Percentiles rank a stretch among this genome's conserved stretches.
These are phyloP conservation scores for Morpho deidamia DNA, from an alignment of 2,888 invertebrate species.

Conservation along the genomic window DNA sequence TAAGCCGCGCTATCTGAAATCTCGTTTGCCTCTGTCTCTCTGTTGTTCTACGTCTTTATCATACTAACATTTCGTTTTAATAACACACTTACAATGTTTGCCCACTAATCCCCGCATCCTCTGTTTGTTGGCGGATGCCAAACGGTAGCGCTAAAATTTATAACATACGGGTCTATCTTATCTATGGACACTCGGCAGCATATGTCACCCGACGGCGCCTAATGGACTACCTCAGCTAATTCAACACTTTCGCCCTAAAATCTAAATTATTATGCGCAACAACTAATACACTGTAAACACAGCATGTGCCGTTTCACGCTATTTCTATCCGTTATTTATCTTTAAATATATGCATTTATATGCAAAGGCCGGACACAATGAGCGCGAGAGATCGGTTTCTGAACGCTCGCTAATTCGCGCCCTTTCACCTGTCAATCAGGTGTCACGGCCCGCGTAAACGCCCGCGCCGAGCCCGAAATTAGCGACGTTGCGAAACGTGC, in stretches of 20 bases:
- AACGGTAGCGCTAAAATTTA: slow-evolving; percentile 70
- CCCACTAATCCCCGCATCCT: slow-evolving; percentile 61
- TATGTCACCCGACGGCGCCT: slow-evolving; percentile 61
- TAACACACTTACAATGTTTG: slow-evolving; percentile 57
- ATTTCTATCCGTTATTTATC: slow-evolving; percentile 24
- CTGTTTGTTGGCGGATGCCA: slow-evolving; percentile 60
- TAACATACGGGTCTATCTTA: slow-evolving; percentile 77
- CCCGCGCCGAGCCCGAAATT: slow-evolving; percentile 44
- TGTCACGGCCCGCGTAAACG: slow-evolving; percentile 46
- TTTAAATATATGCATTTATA: slow-evolving; percentile 8
- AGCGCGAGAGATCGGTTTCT: slow-evolving; percentile 32
- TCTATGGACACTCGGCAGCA: slow-evolving; percentile 70
- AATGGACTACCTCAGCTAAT: slow-evolving; percentile 63
- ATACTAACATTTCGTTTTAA: slow-evolving; percentile 53
- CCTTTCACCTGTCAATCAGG: slow-evolving; percentile 74
- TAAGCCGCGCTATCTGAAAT: slow-evolving; percentile 53
- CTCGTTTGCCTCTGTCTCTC: slow-evolving; percentile 46
- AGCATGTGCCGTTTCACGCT: slow-evolving; percentile 49
- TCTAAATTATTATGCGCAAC: slow-evolving; percentile 46
- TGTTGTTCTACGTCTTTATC: slow-evolving; percentile 63
- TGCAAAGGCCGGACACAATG: slow-evolving; percentile 39
- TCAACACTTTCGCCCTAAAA: slow-evolving; percentile 67
- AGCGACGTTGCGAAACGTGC: slow-evolving; percentile 44
- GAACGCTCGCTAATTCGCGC: slow-evolving; percentile 63
- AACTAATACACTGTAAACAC: slow-evolving; percentile 33